Evolutionary conservation across 2,797 vertebrate species (phyloP), one percentile per base, ranked within the genome.

Genomic region (Etheostoma nigrum): DNA sequence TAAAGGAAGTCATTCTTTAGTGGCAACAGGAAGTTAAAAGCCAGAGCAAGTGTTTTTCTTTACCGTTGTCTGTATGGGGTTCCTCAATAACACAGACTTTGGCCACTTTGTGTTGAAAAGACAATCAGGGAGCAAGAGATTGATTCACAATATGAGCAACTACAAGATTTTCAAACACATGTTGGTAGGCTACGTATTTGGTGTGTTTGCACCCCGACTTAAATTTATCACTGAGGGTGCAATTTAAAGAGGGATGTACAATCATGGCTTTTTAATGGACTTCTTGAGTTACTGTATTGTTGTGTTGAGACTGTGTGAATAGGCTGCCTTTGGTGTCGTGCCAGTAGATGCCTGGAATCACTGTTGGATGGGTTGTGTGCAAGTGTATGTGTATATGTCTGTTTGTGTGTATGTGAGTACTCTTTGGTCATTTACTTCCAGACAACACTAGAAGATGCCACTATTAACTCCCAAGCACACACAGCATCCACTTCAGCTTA

Each of bases 241-340:
- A 53, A n/a, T 76, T 87, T 71, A 79, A 73, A 79, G 52, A 69
- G 33, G 27, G 72, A 67, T 73, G 27, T 55, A 71, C 67, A 78
- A 68, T 76, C 70, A 91, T 83, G 75, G 62, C 81, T 84, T 86
- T 86, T 85, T 88, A 86, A 89, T 87, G 68, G 72, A 83, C 44
- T 64, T 72, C 53, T 80, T 75, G 68, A 86, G 68, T 86, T 72
- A 81, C 72, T 42, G 78, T 61, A 73, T 82, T 75, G 82, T 84
- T 90, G 87, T 83, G 84, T 71, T 87, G 84, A 62, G 71, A 79
- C 53, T 79, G 64, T 63, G 84, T 85, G 73, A 88, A 82, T 61
- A 54, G 78, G 53, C 62, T 69, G 82, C 47, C 21, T 67, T 85
- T 84, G 81, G 74, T 77, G 54, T 65, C 3, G 33, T 66, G 86